A percentile compares a stretch with the other conserved stretches of the same genome.
Evolutionary conservation across 2,113 vertebrate species (phyloP).

Genomic region (Mola mola): DNA sequence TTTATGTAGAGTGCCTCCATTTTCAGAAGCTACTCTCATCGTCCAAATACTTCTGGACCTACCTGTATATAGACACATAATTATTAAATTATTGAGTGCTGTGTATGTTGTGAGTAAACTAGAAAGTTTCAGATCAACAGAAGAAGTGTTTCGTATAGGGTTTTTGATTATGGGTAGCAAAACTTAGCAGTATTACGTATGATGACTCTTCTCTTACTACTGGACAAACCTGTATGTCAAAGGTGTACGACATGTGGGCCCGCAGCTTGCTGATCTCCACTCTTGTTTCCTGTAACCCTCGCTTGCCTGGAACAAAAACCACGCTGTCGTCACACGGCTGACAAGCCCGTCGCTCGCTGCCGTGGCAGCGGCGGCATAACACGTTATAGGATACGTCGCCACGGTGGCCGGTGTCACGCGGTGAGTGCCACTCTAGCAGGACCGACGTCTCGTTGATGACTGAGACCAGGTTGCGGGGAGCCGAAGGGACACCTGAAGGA

Average conservation of each 20-base stretch:
- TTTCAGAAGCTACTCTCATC: too few species aligned
- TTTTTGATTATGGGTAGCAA: too few species aligned
- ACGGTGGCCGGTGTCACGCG: conserved; percentile 90
- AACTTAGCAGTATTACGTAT: too few species aligned
- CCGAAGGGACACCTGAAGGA: conserved; percentile 90
- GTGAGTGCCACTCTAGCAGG: conserved; percentile 93
- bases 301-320: conserved; percentile 89
- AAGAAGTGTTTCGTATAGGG: too few species aligned
- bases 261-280: conserved; percentile 95
- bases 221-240: conserved; percentile 88
- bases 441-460: conserved; percentile 96
- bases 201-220: too few species aligned
- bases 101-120: too few species aligned
- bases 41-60: too few species aligned
- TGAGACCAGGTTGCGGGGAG: conserved; percentile 94
- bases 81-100: too few species aligned
- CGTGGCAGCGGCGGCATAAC: conserved; percentile 91
- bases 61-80: too few species aligned
- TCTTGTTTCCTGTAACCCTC: conserved; percentile 86
- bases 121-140: too few species aligned
- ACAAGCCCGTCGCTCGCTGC: conserved; percentile 87
- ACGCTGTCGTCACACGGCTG: conserved; percentile 93
- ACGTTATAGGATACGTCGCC: conserved; percentile 95
- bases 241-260: conserved; percentile 94
- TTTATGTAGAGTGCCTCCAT: too few species aligned